Evolutionary conservation across 1,140 invertebrate species (phyloP), one percentile per base, ranked within the genome.

Genomic region (Lepidurus packardi): DNA sequence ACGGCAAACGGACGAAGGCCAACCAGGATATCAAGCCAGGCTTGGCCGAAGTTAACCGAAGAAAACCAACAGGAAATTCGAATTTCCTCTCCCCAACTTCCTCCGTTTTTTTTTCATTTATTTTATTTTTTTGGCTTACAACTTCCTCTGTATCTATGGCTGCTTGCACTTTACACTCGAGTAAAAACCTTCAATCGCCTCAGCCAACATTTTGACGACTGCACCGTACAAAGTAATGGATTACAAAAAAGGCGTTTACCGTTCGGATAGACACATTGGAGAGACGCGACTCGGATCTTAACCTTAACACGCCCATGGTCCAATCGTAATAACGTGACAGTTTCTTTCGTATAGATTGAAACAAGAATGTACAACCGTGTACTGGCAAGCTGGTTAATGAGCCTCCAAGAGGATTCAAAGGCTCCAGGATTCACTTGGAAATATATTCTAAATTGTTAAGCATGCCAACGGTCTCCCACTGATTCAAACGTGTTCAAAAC

Each of bases 291-390:
- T 78, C 78, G 43, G 78, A 78, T 41, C 78, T 73, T 43, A 78
- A 43, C 43, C 78, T 42, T 45, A 78, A 78, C n/a, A 78, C 78
- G 73, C 78, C 78, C 78, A 78, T 78, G 73, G 47, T 78, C 25
- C 34, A 34, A 74, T 78, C 75, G n/a, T 21, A 65, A 65, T 16
- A 16, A 21, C 53, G 53, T 11, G 53, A 16, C 53, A 65, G 53
- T 16, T 11, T 11, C 13, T 65, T 65, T 16, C 21, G 16, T n/a
- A 16, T 65, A 7, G 16, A n/a, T 65, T 21, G 16, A 65, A 65
- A 65, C 53, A 65, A 65, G 53, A 21, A 47, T n/a, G 16, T 9
- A 21, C 53, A 21, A 65, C 53, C 21, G 53, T 65, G 34, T 4
- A 34, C 34, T 34, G 34, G 3, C 34, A 34, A 34, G 34, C 34